Evolutionary conservation across 1,140 invertebrate species (phyloP), one percentile per base, ranked within the genome.

Genomic region (Propsilocerus akamusi): DNA sequence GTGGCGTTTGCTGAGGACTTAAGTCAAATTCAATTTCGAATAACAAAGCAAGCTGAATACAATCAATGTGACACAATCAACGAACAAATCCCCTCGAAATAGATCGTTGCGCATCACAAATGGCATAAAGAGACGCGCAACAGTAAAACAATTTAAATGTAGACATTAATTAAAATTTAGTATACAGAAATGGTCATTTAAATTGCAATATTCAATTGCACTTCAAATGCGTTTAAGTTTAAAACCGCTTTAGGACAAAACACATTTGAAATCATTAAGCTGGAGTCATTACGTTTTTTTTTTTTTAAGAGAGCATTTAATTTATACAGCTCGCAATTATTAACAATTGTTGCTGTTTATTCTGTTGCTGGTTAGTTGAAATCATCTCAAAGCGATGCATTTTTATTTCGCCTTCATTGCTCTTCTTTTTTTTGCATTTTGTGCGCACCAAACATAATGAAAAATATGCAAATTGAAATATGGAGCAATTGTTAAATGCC

Each of bases 221-320:
- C 22, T 41, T 4, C n/a, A n/a, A n/a, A n/a, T n/a, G n/a, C n/a
- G n/a, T n/a, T n/a, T n/a, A n/a, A n/a, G n/a, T n/a, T n/a, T n/a
- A n/a, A n/a, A n/a, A n/a, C 34, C 34, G 34, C 34, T 41, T 41
- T 41, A 41, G 34, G 34, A 41, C 34, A 41, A 41, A 41, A 41
- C 34, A 41, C 34, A 41, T 41, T 41, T 41, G 22, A 41, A 41
- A 41, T 41, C 34, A 41, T 41, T 41, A 41, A 41, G 34, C 34
- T 14, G 14, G 22, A 41, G 34, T 41, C 34, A 41, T 41, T 41
- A 41, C 34, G 28, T 30, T 10, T n/a, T n/a, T n/a, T n/a, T n/a
- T n/a, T n/a, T n/a, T n/a, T n/a, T n/a, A n/a, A n/a, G n/a, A n/a
- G n/a, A n/a, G n/a, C n/a, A n/a, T n/a, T n/a, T n/a, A n/a, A n/a